These are phyloP conservation scores for Callionymus lyra DNA, from an alignment of 2,113 vertebrate species.

Conservation along the genomic window DNA sequence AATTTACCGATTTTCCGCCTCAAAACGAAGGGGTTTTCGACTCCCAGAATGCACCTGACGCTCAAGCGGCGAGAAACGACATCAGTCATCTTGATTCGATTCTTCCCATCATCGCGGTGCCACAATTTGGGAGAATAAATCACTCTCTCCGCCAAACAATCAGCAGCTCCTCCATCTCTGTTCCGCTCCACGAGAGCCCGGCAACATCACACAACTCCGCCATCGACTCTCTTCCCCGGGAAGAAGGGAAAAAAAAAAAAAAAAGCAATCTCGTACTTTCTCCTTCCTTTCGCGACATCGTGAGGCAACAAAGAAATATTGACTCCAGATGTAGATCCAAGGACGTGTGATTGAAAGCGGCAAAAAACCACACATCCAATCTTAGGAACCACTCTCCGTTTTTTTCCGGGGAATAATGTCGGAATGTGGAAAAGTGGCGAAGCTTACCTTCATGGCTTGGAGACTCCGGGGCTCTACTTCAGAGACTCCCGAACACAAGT, in stretches of 20 bases:
- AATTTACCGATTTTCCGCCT: not conserved
- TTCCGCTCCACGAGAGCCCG: conserved; percentile 38
- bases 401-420: no score
- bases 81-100: conserved; percentile 35
- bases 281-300: conserved; percentile 10
- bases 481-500: conserved; percentile 15
- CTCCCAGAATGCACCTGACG: conserved; percentile 38
- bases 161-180: conserved; percentile 38
- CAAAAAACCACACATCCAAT: not conserved
- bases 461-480: conserved; percentile 14
- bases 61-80: conserved; percentile 21
- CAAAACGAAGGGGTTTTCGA: conserved; percentile 9
- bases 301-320: not conserved
- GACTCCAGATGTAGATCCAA: no score
- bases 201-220: conserved; percentile 35
- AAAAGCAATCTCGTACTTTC: conserved; percentile 29
- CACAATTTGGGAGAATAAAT: conserved; percentile 36
- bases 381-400: not conserved
- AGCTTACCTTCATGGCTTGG: conserved; percentile 38
- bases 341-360: not conserved
- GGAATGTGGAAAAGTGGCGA: conserved; percentile 4
- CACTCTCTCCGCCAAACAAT: conserved; percentile 44
- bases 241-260: no score
- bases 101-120: conserved; percentile 18
- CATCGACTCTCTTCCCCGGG: conserved; percentile 20